phyloP scores from a whole-genome alignment of 1,140 invertebrate genomes.

The Alviniconcha marisindica region DNA sequence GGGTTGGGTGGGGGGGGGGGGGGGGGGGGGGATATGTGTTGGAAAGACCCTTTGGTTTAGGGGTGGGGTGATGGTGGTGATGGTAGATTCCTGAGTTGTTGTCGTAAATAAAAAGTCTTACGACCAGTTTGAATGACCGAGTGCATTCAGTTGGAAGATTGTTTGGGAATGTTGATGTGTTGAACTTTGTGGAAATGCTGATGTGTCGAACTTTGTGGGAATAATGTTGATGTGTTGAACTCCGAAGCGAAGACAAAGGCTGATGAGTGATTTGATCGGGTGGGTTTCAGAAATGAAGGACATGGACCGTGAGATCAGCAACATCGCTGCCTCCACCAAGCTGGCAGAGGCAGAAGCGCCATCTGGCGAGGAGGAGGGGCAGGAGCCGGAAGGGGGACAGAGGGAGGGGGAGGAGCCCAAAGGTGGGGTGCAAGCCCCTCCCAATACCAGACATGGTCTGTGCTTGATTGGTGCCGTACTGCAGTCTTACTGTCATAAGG shows the following conservation, averaged over 20 bases:
- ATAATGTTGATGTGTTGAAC: no score
- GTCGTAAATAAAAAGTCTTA: no score
- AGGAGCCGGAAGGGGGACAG: not conserved
- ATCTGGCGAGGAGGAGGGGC: not conserved
- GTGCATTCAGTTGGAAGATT: no score
- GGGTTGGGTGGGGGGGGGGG: no score
- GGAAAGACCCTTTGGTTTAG: no score
- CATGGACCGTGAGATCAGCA: slow-evolving; percentile 31
- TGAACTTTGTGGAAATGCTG: no score
- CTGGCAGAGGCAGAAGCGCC: not conserved
- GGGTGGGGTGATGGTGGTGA: no score
- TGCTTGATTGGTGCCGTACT: not conserved
- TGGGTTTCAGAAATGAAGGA: slow-evolving; percentile 35
- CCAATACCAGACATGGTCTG: slow-evolving; percentile 23
- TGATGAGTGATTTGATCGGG: not conserved
- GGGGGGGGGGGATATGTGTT: no score
- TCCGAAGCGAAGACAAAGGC: no score
- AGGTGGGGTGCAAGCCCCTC: slow-evolving; percentile 21
- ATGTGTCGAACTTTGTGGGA: not conserved
- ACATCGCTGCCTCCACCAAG: slow-evolving; percentile 4
- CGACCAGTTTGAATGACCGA: no score
- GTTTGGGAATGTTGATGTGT: no score
- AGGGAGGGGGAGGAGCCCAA: not conserved
- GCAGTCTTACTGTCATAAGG: not conserved
- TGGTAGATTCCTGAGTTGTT: no score